Base-by-base conservation (phyloP, 2,113 vertebrate species). In the Zosterops japonicus region DNA sequence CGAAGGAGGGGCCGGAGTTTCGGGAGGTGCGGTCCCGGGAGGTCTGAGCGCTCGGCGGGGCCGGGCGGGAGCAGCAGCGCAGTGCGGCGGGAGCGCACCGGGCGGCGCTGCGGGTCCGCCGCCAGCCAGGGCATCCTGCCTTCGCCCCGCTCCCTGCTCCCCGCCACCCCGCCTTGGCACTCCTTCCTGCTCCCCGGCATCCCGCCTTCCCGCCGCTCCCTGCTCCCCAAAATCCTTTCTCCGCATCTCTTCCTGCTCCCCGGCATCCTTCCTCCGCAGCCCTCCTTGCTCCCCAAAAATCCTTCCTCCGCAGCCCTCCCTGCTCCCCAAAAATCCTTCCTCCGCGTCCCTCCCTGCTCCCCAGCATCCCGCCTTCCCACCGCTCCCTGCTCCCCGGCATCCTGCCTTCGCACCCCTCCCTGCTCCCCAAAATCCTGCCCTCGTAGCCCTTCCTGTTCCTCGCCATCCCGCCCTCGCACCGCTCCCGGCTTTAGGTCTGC, bases 91-190 rank as follows among this genome's bases (percentile, higher is more conserved):
- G 18, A 31, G 56, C 24, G 35, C 94, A 92, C 12, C 76, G 81
- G 92, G 89, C 61, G 81, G 94, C 92, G 92, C 94, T 95, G 94
- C 85, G 25, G 89, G 0, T 22, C 83, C 78, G 47, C 64, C 55
- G 44, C 42, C 35, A 39, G 67, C 27, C 67, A 6, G 67, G n/a
- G 18, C 55, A 12, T 1, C 56, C 56, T 24, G 22, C 56, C 53
- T 39, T 39, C 36, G 36, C 36, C 36, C 36, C 10, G 36, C 36
- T 39, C 36, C 36, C 36, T 39, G 36, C 36, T 39, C 36, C 36
- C 36, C 36, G 36, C 9, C 36, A 39, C 9, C 36, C 36, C 9
- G 9, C 36, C 36, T 39, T 9, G 9, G 36, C 36, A 39, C 36
- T 9, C 36, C 10, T n/a, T 7, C 55, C 31, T 22, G 29, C 19